phyloP scores from a whole-genome alignment of 2,888 invertebrate species.

The Terebella lapidaria region DNA sequence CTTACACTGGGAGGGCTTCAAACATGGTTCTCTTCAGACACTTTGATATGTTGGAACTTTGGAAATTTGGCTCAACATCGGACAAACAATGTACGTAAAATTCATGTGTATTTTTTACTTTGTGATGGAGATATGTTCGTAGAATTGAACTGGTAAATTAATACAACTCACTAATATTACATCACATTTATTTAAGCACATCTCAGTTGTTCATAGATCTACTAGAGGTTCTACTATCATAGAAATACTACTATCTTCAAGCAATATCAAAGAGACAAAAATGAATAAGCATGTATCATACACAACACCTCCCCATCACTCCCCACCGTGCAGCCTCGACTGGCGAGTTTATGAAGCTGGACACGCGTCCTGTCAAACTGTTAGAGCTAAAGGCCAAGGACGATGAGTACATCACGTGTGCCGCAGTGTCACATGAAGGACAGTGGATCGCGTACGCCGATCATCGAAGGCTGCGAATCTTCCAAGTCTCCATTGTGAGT shows the following conservation, averaged over 20 bases:
- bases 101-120: background rate
- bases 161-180: no score
- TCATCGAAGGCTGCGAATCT: background rate
- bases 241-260: no score
- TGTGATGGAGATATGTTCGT: no score
- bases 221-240: no score
- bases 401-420: background rate
- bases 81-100: background rate
- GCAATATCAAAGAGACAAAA: no score
- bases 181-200: no score
- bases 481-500: background rate
- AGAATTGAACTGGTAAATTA: no score
- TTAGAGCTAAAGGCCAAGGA: background rate
- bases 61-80: background rate
- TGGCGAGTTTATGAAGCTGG: background rate
- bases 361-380: background rate
- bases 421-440: background rate
- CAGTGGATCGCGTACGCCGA: slow-evolving; percentile 2
- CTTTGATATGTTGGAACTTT: background rate
- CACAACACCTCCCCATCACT: no score
- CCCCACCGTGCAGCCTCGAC: background rate
- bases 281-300: no score
- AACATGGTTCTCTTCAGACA: background rate
- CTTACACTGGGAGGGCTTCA: background rate
- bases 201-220: no score